These are phyloP conservation scores for Drosophila trapezifrons DNA, from an alignment of 1,140 invertebrate species.

Conservation along the genomic window DNA sequence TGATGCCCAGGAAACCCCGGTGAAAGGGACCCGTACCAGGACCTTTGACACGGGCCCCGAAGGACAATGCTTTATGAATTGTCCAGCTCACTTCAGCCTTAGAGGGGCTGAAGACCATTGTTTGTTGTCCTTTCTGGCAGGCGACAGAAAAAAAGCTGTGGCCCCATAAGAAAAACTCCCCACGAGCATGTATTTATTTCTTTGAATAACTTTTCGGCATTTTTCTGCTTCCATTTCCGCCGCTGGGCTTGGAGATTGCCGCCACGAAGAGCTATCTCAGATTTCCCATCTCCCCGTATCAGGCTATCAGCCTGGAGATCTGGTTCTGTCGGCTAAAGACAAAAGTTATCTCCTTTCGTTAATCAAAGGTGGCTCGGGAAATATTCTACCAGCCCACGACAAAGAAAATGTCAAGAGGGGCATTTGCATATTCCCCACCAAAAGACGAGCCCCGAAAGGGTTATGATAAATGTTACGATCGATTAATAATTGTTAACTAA, in stretches of 20 bases:
- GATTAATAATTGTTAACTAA: constrained; percentile 83
- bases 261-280: constrained; percentile 32
- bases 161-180: constrained; percentile 4
- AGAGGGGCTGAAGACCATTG: constrained; percentile 8
- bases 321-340: constrained; percentile 55
- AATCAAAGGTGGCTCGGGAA: constrained; percentile 43
- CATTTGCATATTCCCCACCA: constrained; percentile 68
- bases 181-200: constrained; percentile 18
- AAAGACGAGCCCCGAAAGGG: constrained; percentile 33
- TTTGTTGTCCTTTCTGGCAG: constrained; percentile 28
- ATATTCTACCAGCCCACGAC: constrained; percentile 43
- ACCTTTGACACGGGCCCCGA: constrained; percentile 43
- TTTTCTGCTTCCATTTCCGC: constrained; percentile 45
- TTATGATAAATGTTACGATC: constrained; percentile 82
- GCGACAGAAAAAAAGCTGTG: constrained; percentile 4
- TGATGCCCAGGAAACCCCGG: constrained; percentile 41
- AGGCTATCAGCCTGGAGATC: constrained; percentile 42
- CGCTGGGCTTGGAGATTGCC: constrained; percentile 1
- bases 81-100: constrained; percentile 51
- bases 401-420: constrained; percentile 46
- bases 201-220: constrained; percentile 24
- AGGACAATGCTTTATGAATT: constrained; percentile 55
- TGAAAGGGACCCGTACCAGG: constrained; percentile 21
- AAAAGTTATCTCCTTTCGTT: constrained; percentile 61
- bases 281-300: constrained; percentile 43